These are phyloP conservation scores for Drosophila mettleri DNA, from an alignment of 2,888 invertebrate genomes.

Conservation along the genomic window DNA sequence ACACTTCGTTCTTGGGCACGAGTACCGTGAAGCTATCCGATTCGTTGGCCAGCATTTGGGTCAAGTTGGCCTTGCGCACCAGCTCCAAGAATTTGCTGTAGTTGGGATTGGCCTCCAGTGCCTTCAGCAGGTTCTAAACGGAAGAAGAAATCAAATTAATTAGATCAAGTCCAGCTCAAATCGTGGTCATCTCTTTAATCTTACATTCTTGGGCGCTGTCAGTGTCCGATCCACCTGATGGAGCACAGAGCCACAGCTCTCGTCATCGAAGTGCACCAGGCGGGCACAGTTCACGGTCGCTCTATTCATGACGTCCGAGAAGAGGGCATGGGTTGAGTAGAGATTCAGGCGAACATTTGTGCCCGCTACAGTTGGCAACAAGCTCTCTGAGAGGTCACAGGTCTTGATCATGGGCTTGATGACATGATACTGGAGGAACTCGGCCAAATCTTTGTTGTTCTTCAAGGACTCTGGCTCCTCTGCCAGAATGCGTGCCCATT, in stretches of 20 bases:
- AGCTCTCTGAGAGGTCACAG: slow-evolving; percentile 87
- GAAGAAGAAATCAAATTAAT: background rate
- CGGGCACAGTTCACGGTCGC: slow-evolving; percentile 90
- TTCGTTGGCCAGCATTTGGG: slow-evolving; percentile 77
- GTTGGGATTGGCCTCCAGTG: slow-evolving; percentile 82
- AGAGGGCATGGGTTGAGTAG: slow-evolving; percentile 87
- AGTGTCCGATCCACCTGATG: slow-evolving; percentile 88
- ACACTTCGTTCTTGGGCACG: slow-evolving; percentile 85
- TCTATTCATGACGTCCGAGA: slow-evolving; percentile 87
- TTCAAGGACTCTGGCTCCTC: slow-evolving; percentile 83
- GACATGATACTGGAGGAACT: slow-evolving; percentile 88
- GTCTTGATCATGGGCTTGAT: slow-evolving; percentile 86
- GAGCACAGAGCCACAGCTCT: slow-evolving; percentile 89
- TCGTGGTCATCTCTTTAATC: slow-evolving; percentile 2
- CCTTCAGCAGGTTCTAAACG: slow-evolving; percentile 78
- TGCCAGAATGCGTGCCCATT: slow-evolving; percentile 81
- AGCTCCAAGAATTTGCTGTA: slow-evolving; percentile 84
- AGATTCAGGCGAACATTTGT: slow-evolving; percentile 87
- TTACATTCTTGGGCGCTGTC: slow-evolving; percentile 82
- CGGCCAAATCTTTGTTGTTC: slow-evolving; percentile 85
- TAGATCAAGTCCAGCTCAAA: background rate
- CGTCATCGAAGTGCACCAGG: slow-evolving; percentile 87
- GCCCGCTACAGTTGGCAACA: slow-evolving; percentile 86
- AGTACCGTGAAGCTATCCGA: slow-evolving; percentile 82
- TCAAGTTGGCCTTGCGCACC: slow-evolving; percentile 83